These are phyloP conservation scores for Hyposoter didymator DNA, from an alignment of 2,888 invertebrate species.

Conservation along the genomic window DNA sequence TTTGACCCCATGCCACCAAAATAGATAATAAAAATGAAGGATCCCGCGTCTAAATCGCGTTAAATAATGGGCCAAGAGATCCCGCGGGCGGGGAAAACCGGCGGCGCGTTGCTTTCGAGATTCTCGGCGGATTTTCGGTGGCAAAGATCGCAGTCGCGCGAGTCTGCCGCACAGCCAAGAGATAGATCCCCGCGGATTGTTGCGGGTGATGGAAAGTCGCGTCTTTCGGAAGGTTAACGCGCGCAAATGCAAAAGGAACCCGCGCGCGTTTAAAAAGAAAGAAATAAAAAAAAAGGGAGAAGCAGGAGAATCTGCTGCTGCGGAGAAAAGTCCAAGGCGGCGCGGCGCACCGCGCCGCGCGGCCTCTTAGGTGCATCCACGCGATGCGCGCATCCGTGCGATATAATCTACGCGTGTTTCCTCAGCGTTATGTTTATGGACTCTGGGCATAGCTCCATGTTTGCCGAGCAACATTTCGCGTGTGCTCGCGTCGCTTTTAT, in stretches of 20 bases:
- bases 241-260: slow-evolving; percentile 34
- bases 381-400: slow-evolving; percentile 72
- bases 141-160: slow-evolving; percentile 42
- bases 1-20: no score
- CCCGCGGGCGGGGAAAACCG: background rate
- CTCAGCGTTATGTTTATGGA: slow-evolving; percentile 81
- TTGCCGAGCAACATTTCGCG: slow-evolving; percentile 59
- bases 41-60: no score
- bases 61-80: slow-evolving; percentile 38
- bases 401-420: slow-evolving; percentile 83
- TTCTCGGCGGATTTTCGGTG: slow-evolving; percentile 47
- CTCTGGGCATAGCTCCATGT: slow-evolving; percentile 76
- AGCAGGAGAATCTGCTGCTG: slow-evolving; percentile 22
- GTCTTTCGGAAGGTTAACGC: slow-evolving; percentile 46
- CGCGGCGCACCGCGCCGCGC: slow-evolving; percentile 66
- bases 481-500: slow-evolving; percentile 44
- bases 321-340: slow-evolving; percentile 71
- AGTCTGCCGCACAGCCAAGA: no score
- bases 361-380: slow-evolving; percentile 79
- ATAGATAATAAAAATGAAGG: no score
- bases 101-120: slow-evolving; percentile 13
- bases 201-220: slow-evolving; percentile 46
- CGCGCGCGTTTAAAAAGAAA: slow-evolving; percentile 18
- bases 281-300: background rate
- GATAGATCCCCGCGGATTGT: slow-evolving; percentile 38